Evolutionary conservation across 2,113 vertebrate genomes (phyloP).

Genomic region (Lontra canadensis): DNA sequence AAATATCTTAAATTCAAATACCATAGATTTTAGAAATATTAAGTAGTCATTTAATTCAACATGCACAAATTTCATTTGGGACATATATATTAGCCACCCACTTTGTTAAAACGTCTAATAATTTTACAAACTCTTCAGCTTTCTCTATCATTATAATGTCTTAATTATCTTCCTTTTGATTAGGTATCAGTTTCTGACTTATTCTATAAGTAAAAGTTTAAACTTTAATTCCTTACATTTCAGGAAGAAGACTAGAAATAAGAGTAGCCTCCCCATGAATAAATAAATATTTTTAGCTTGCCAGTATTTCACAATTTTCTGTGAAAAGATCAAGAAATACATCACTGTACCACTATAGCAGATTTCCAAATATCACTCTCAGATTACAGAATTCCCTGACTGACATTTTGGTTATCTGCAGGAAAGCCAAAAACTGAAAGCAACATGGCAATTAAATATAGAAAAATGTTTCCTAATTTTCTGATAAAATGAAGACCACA

Average conservation of each 20-base stretch:
- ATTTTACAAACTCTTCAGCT: neutral
- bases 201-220: neutral
- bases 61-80: neutral
- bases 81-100: neutral
- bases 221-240: neutral
- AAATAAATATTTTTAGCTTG: neutral
- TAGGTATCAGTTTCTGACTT: neutral
- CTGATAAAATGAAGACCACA: neutral
- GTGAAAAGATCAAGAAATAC: neutral
- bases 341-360: neutral
- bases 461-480: slow-evolving; percentile 24
- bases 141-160: neutral
- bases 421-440: slow-evolving; percentile 7
- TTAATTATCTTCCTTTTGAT: neutral
- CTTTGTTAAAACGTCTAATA: neutral
- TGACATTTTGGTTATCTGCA: neutral
- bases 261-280: neutral
- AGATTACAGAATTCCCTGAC: neutral
- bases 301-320: neutral
- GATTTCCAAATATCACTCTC: slow-evolving; percentile 7
- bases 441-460: neutral
- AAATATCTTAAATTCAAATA: slow-evolving; percentile 21
- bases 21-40: slow-evolving; percentile 7
- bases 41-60: neutral
- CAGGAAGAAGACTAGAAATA: neutral